Percentiles rank a stretch among this genome's conserved stretches.
These are phyloP conservation scores for Probaryconus sp. DNA, from an alignment of 1,140 invertebrate species.

Conservation along the genomic window DNA sequence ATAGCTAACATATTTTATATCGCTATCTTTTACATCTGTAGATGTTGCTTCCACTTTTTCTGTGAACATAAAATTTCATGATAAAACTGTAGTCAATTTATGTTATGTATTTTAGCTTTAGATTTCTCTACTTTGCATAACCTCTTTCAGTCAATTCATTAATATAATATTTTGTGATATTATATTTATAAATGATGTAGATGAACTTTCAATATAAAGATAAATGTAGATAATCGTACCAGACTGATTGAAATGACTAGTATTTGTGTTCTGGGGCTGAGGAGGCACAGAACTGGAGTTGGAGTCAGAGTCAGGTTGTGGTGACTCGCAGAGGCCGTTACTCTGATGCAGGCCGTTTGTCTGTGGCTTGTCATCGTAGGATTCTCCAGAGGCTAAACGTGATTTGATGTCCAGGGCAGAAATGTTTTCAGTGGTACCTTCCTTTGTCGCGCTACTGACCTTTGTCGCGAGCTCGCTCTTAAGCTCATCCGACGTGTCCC, in stretches of 20 bases:
- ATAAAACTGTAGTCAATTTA: too few relatives aligned
- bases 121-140: too few relatives aligned
- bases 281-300: slow-evolving; percentile 39
- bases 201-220: too few relatives aligned
- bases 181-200: too few relatives aligned
- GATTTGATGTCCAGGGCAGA: slow-evolving; percentile 70
- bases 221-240: too few relatives aligned
- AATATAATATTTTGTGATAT: too few relatives aligned
- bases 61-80: slow-evolving; percentile 58
- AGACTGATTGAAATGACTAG: slow-evolving; percentile 74
- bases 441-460: slow-evolving; percentile 23
- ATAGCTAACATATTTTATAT: slow-evolving; percentile 84
- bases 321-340: slow-evolving; percentile 70
- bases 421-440: slow-evolving; percentile 50
- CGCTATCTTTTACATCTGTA: slow-evolving; percentile 65
- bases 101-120: too few relatives aligned
- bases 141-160: too few relatives aligned
- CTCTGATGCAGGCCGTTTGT: slow-evolving; percentile 70
- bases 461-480: slow-evolving; percentile 3
- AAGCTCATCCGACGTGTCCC: background rate
- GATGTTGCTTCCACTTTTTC: slow-evolving; percentile 65
- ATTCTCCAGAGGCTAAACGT: slow-evolving; percentile 54
- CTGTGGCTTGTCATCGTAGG: slow-evolving; percentile 61
- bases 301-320: slow-evolving; percentile 58
- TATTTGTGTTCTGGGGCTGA: slow-evolving; percentile 64